Evolutionary conservation across 2,888 invertebrate genomes (phyloP).

Genomic region (Spicauda simplicius): DNA sequence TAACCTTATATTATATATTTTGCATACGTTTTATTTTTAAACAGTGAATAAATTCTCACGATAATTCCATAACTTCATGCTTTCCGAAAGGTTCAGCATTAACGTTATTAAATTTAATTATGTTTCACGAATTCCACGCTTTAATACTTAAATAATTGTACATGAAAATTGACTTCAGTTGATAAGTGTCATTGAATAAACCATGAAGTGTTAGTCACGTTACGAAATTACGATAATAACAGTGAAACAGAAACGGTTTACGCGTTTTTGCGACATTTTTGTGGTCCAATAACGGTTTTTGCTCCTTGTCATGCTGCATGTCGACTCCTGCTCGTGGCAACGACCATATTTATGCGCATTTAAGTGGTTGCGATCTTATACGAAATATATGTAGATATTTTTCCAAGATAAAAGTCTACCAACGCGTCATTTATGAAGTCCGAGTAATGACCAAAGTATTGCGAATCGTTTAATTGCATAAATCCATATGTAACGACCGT

Average conservation of each 20-base stretch:
- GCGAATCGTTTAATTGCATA: constrained; percentile 44
- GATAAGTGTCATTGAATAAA: constrained; percentile 63
- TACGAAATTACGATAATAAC: constrained; percentile 70
- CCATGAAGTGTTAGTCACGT: constrained; percentile 74
- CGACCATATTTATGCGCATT: constrained; percentile 6
- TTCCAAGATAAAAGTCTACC: too few relatives aligned
- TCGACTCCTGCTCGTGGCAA: constrained; percentile 18
- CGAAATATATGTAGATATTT: too few relatives aligned
- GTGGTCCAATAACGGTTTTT: constrained; percentile 74
- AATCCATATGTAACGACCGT: constrained; percentile 53
- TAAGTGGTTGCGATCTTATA: neutral
- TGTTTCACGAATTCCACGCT: constrained; percentile 59
- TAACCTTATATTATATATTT: neutral
- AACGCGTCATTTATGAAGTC: neutral
- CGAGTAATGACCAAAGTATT: neutral
- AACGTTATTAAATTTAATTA: constrained; percentile 44
- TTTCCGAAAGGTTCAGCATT: constrained; percentile 32
- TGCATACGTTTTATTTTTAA: neutral
- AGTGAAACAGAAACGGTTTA: constrained; percentile 78
- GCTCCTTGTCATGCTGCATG: constrained; percentile 46
- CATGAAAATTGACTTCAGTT: constrained; percentile 59
- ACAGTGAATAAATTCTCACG: constrained; percentile 6
- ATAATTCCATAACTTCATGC: constrained; percentile 10
- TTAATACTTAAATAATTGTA: constrained; percentile 65
- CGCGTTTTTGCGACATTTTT: constrained; percentile 67